These are phyloP conservation scores for Drosophila orena DNA, from an alignment of 1,140 invertebrate genomes.

Conservation along the genomic window DNA sequence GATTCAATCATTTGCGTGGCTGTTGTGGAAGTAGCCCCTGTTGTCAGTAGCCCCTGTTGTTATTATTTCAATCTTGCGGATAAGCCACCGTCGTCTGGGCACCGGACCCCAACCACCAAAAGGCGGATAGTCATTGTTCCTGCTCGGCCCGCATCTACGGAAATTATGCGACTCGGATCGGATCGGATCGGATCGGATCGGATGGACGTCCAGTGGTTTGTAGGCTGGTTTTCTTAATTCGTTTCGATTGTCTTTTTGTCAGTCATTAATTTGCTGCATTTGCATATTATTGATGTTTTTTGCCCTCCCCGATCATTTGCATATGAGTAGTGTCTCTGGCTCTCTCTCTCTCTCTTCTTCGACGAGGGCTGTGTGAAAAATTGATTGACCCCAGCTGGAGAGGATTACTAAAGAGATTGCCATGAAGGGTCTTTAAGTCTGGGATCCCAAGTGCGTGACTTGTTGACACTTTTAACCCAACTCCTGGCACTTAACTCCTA, in stretches of 20 bases:
- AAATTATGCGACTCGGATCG: conserved; percentile 55
- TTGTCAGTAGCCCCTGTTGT: conserved; percentile 33
- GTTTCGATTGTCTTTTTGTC: conserved; percentile 83
- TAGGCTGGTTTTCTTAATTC: conserved; percentile 76
- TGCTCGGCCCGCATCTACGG: conserved; percentile 59
- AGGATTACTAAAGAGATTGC: conserved; percentile 3
- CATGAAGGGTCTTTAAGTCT: not conserved
- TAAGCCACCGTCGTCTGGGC: conserved; percentile 22
- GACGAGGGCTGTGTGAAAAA: conserved; percentile 65
- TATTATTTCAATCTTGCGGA: conserved; percentile 63
- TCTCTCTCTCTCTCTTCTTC: conserved; percentile 1
- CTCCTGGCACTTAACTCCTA: conserved; percentile 7
- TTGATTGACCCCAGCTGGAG: conserved; percentile 41
- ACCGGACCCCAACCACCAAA: conserved; percentile 6
- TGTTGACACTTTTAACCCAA: conserved; percentile 49
- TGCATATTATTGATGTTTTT: conserved; percentile 80
- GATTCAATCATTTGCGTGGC: conserved; percentile 70
- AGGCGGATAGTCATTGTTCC: conserved; percentile 10
- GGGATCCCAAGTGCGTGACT: conserved; percentile 46
- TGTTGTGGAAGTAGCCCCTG: conserved; percentile 44
- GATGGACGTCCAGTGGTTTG: conserved; percentile 30
- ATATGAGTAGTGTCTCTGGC: conserved; percentile 35
- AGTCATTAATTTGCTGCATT: conserved; percentile 83
- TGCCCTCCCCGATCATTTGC: conserved; percentile 56
- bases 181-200: not conserved